Base-by-base conservation (phyloP, 1,140 invertebrate species). In the Drosophila pandora region DNA sequence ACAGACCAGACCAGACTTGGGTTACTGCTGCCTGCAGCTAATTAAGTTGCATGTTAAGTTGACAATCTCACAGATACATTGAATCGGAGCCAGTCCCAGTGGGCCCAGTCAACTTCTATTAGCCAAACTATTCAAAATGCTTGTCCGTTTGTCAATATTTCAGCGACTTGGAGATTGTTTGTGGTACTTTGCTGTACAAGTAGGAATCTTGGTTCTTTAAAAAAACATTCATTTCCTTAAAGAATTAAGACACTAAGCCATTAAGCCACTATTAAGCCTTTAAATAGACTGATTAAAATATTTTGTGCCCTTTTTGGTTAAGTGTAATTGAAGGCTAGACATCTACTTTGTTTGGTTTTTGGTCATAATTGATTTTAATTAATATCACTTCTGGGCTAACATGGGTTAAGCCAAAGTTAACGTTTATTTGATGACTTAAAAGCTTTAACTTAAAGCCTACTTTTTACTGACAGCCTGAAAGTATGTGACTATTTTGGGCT, bases 1-100 rank as follows among this genome's bases (percentile, higher is more conserved):
- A 65, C 22, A 17, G 21, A 9, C 43, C 9, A 6, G 25, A 28
- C 25, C 43, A 23, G 21, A 47, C 56, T 30, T 21, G 28, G 17
- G 7, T 63, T 53, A 53, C 25, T 60, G 25, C 45, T 54, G 55
- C 74, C 25, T 60, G 25, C 45, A 57, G 55, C 74, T 81, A 81
- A 81, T 81, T 82, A 81, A 83, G 79, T 81, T 57, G 74, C 79
- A 68, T 81, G 79, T 82, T 78, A 58, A 13, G 67, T 43, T 70
- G 67, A 70, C 67, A 69, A 39, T n/a, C 41, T 30, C 52, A 17
- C 9, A 69, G 63, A 69, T 57, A 68, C 62, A 69, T 41, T 30
- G 41, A 25, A 39, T 39, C 25, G 9, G 17, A 39, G 54, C 12
- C 39, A 53, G 45, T 80, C 77, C 64, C 77, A 76, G 41, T 54